A percentile compares a stretch with the other conserved stretches of the same genome.
Evolutionary conservation across 2,113 vertebrate genomes (phyloP).

Genomic region (Psephotus haematonotus): DNA sequence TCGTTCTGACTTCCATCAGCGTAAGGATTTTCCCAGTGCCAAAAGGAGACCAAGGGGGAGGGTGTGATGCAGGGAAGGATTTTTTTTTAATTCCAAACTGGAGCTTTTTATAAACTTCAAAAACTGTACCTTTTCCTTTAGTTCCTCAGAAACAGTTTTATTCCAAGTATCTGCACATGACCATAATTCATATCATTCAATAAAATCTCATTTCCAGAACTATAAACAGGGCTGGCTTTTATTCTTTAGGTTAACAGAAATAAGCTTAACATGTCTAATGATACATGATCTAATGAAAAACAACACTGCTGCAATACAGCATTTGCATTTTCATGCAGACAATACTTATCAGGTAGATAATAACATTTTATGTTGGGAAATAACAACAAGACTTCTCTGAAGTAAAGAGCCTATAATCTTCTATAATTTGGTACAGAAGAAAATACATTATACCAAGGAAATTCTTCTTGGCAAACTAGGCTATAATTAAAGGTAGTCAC

Average conservation of each 20-base stretch:
- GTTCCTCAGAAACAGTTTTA: background rate
- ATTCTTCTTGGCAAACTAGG: conserved; percentile 47
- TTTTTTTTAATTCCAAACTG: conserved; percentile 17
- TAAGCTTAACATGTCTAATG: background rate
- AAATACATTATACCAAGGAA: conserved; percentile 31
- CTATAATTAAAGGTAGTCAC: conserved; percentile 64
- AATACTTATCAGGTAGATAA: conserved; percentile 26
- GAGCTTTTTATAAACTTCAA: conserved; percentile 40
- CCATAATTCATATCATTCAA: conserved; percentile 37
- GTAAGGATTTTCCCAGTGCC: background rate
- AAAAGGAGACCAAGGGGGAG: conserved; percentile 3
- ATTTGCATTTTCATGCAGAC: background rate
- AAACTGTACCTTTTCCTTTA: background rate
- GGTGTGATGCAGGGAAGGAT: background rate
- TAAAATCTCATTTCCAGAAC: conserved; percentile 44
- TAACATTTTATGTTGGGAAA: conserved; percentile 4
- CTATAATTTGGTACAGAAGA: conserved; percentile 37
- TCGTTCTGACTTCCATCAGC: background rate
- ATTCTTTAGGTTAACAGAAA: background rate
- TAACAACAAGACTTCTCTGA: background rate
- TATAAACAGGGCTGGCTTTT: background rate
- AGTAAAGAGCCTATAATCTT: conserved; percentile 40
- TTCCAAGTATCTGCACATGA: conserved; percentile 18
- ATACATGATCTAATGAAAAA: background rate
- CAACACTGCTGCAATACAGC: background rate